A percentile compares a stretch with the other conserved stretches of the same genome.
Evolutionary conservation across 2,113 vertebrate species (phyloP).

Genomic region (Brachypteracias leptosomus): DNA sequence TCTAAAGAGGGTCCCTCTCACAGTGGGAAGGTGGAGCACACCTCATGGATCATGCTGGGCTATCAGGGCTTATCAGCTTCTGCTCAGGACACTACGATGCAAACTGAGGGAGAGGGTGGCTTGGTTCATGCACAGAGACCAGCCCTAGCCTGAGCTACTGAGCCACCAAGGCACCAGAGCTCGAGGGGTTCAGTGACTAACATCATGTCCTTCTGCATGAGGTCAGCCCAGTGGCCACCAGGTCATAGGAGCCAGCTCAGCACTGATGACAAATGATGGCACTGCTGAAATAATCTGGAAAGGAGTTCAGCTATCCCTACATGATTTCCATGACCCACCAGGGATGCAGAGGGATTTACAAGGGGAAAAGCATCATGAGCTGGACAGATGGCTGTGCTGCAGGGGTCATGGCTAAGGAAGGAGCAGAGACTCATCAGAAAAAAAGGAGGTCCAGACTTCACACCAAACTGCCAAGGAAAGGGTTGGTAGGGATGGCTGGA

Average conservation of each 20-base stretch:
- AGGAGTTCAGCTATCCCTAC: background rate
- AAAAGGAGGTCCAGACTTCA: background rate
- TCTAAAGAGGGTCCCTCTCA: background rate
- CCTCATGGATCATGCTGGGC: background rate
- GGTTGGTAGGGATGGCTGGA: background rate
- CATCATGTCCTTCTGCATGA: background rate
- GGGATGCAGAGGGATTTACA: conserved; percentile 33
- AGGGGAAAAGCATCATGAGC: background rate
- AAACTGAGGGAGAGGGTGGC: background rate
- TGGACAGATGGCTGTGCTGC: conserved; percentile 50
- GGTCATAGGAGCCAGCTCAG: accelerated
- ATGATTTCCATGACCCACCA: conserved; percentile 48
- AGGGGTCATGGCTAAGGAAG: conserved; percentile 25
- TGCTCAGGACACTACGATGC: background rate
- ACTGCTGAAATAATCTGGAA: background rate
- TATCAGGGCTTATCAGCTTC: background rate
- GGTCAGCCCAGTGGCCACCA: background rate
- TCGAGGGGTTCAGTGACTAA: background rate
- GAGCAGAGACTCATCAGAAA: background rate
- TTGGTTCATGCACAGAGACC: background rate
- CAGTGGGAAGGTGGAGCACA: background rate
- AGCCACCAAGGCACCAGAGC: background rate
- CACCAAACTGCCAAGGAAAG: background rate
- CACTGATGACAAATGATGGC: background rate
- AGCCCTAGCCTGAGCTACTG: background rate